Evolutionary conservation across 1,140 invertebrate species (phyloP), one percentile per base, ranked within the genome.

Genomic region (Globodera rostochiensis): DNA sequence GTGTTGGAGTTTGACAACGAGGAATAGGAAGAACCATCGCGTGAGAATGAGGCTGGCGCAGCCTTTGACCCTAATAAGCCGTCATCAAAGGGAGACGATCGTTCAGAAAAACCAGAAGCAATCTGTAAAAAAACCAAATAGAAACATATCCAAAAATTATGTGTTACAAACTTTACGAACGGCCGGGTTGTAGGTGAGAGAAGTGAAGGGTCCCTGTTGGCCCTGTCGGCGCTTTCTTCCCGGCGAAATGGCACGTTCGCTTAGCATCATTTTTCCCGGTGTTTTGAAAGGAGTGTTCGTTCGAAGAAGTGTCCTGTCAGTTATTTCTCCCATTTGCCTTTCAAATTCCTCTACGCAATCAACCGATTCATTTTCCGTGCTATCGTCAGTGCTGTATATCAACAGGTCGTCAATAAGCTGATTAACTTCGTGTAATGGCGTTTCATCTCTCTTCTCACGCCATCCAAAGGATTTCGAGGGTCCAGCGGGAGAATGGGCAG

Each of bases 141-240:
- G 53, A 15, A 53, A 53, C 15, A 6, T 53, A 15, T 53, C 53
- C 6, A 53, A 53, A 53, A 53, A 53, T 9, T 53, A 53, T 45
- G 67, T 7, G 5, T 45, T 11, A 70, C 67, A 70, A 15, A 70
- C 67, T 70, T 70, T 70, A 70, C 67, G 67, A 11, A 70, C 67
- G 36, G 67, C 67, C n/a, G 67, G 67, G 67, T 70, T 70, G 67
- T 15, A 70, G n/a, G 67, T 70, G 21, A 70, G 67, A 8, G 67
- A 70, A 5, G 67, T 19, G 36, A 70, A 70, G 8, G 67, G 67
- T 25, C 21, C 67, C 67, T 70, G 67, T 25, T 70, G 11, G 5
- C 53, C 53, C 1, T 21, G 67, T 0, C 36, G n/a, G n/a, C 67
- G 11, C n/a, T 21, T 11, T 19, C 67, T 21, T 25, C 67, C 36